Base-by-base conservation (phyloP, 2,888 invertebrate genomes). In the Atethmia centrago region DNA sequence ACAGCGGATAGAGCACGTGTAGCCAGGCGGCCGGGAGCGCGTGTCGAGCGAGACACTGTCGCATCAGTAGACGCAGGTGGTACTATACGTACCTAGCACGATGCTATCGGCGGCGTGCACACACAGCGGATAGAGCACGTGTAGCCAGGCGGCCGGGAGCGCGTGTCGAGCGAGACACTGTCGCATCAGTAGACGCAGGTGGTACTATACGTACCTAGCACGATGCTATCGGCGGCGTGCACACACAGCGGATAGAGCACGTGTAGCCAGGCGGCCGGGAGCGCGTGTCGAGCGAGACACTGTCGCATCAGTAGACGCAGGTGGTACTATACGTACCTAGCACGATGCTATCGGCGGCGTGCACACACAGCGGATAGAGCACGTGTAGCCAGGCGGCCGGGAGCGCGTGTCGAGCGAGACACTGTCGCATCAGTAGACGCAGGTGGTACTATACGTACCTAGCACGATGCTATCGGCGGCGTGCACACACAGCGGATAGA, bases 381-480 rank as follows among this genome's bases (percentile, higher is more conserved):
- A 98, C 96, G 83, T 98, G 97, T 1, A 97, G 97, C 99, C 99
- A 99, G 66, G 97, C 97, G 67, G 97, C 96, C 16, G 98, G 97
- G 75, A 99, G 95, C 14, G 97, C 97, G 87, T 97, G 97, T 31
- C 97, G 97, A 58, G 97, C 97, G 59, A 99, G 94, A 81, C 99
- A 96, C 93, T 98, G 98, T 53, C 95, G 88, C 91, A 93, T 82
- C 85, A 96, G 85, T 75, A 94, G 91, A 59, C 90, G 87, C 66
- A 96, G 85, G 59, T 96, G 96, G 63, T 94, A 42, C 16, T 53
- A 36, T n/a, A 77, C 67, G 19, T 42, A 96, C 99, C 98, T 0
- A 99, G 98, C 79, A 97, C 96, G 45, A 99, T 98, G 79, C 97
- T 97, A 88, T 98, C 97, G 0, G 98, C 98, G 61, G 99, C 98